A percentile compares a stretch with the other conserved stretches of the same genome.
Evolutionary conservation across 2,888 invertebrate species (phyloP).

Genomic region (Volucella inanis): DNA sequence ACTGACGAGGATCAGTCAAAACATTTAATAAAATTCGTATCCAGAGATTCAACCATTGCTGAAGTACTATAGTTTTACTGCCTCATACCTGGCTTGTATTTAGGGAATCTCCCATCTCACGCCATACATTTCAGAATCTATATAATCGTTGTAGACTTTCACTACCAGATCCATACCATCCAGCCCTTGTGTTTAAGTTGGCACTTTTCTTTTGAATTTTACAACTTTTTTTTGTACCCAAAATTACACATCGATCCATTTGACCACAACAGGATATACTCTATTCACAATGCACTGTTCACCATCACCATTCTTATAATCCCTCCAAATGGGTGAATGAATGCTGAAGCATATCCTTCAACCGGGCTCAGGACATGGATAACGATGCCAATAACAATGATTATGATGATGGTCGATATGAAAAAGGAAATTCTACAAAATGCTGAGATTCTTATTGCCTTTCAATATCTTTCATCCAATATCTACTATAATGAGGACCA

Average conservation of each 20-base stretch:
- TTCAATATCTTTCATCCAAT: conserved; percentile 13
- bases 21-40: too few species aligned
- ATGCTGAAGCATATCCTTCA: not conserved
- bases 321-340: conserved; percentile 18
- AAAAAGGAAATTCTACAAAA: conserved; percentile 44
- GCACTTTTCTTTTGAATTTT: too few species aligned
- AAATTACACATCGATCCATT: conserved; percentile 32
- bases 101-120: too few species aligned
- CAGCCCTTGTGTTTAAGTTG: too few species aligned
- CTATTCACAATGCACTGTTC: conserved; percentile 39
- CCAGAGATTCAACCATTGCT: too few species aligned
- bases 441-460: conserved; percentile 36
- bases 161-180: too few species aligned
- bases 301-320: conserved; percentile 36
- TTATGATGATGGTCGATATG: conserved; percentile 21
- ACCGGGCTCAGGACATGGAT: not conserved
- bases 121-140: too few species aligned
- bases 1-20: too few species aligned
- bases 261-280: conserved; percentile 27
- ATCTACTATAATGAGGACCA: conserved; percentile 51
- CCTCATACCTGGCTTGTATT: too few species aligned
- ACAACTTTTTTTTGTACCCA: too few species aligned
- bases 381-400: conserved; percentile 1
- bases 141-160: too few species aligned
- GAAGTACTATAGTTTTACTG: too few species aligned